Evolutionary conservation across 2,888 invertebrate genomes (phyloP).

Genomic region (Sipunculus nudus): DNA sequence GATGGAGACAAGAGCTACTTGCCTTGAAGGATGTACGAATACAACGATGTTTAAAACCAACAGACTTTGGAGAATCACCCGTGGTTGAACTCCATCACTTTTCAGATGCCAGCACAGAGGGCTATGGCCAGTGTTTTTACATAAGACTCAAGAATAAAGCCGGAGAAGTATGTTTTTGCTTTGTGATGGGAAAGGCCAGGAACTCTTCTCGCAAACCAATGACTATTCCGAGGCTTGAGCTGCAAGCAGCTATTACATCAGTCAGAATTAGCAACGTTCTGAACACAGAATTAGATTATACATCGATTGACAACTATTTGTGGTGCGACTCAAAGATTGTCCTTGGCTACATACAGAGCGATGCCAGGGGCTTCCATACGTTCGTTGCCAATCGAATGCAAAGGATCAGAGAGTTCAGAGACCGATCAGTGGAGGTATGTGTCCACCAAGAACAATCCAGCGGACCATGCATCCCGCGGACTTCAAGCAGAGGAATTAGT

Average conservation of each 20-base stretch:
- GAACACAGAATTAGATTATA: conserved; percentile 11
- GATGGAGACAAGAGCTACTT: conserved; percentile 2
- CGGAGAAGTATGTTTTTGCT: conserved; percentile 13
- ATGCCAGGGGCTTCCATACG: conserved; percentile 41
- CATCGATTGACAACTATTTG: conserved; percentile 8
- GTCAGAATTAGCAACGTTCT: conserved; percentile 14
- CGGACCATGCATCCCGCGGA: conserved; percentile 49
- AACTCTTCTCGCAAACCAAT: conserved; percentile 12
- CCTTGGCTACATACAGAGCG: conserved; percentile 23
- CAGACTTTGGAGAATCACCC: neutral
- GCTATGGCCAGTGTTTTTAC: conserved; percentile 24
- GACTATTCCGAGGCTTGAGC: conserved; percentile 25
- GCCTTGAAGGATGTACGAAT: neutral
- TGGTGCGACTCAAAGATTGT: conserved; percentile 29
- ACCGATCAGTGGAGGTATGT: conserved; percentile 44
- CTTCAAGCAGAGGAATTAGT: conserved; percentile 19
- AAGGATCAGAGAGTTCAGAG: conserved; percentile 34
- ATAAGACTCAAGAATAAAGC: neutral
- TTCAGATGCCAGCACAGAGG: conserved; percentile 19
- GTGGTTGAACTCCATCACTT: conserved; percentile 21
- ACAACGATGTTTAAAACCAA: neutral
- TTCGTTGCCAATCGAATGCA: conserved; percentile 46
- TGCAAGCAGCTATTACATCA: conserved; percentile 12
- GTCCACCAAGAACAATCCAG: conserved; percentile 48
- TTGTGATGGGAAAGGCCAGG: conserved; percentile 17